Evolutionary conservation across 2,797 vertebrate species (phyloP).

Genomic region (Luscinia megarhynchos): DNA sequence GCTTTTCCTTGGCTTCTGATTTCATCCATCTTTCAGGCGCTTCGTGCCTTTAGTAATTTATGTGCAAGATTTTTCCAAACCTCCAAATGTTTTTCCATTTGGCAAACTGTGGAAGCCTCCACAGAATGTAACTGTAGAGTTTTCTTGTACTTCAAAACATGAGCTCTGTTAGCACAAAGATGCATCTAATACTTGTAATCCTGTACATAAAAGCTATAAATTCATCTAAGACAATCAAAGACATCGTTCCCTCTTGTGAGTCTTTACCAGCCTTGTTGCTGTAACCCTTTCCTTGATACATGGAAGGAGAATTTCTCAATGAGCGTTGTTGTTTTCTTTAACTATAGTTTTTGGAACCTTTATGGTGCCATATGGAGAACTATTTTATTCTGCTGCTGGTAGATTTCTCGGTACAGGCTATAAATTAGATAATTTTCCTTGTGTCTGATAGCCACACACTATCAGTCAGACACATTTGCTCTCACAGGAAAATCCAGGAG

Average conservation of each 20-base stretch:
- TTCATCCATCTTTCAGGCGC: slow-evolving; percentile 82
- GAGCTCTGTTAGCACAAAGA: slow-evolving; percentile 72
- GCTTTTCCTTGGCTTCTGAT: slow-evolving; percentile 85
- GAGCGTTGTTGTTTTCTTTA: slow-evolving; percentile 50
- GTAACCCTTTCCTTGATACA: slow-evolving; percentile 36
- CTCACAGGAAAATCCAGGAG: background rate
- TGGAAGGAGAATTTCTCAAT: slow-evolving; percentile 30
- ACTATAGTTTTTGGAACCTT: slow-evolving; percentile 76
- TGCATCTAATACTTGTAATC: slow-evolving; percentile 64
- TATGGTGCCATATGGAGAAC: slow-evolving; percentile 78
- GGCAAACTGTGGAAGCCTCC: slow-evolving; percentile 80
- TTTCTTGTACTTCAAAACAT: slow-evolving; percentile 72
- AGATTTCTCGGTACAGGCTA: slow-evolving; percentile 73
- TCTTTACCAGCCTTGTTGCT: background rate
- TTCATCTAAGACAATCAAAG: slow-evolving; percentile 46
- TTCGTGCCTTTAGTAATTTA: slow-evolving; percentile 84
- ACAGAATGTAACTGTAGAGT: slow-evolving; percentile 79
- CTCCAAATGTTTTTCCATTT: slow-evolving; percentile 87
- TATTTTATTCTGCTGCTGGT: slow-evolving; percentile 74
- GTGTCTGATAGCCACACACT: slow-evolving; percentile 63
- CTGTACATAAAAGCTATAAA: slow-evolving; percentile 37
- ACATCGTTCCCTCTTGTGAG: background rate
- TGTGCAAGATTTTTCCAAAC: slow-evolving; percentile 86
- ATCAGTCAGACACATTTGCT: slow-evolving; percentile 27
- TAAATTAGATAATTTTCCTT: slow-evolving; percentile 74